A percentile compares a stretch with the other conserved stretches of the same genome.
Conservation (phyloP, 37 sponge, comb jelly and placozoan genomes). For the Spongia lamella region DNA sequence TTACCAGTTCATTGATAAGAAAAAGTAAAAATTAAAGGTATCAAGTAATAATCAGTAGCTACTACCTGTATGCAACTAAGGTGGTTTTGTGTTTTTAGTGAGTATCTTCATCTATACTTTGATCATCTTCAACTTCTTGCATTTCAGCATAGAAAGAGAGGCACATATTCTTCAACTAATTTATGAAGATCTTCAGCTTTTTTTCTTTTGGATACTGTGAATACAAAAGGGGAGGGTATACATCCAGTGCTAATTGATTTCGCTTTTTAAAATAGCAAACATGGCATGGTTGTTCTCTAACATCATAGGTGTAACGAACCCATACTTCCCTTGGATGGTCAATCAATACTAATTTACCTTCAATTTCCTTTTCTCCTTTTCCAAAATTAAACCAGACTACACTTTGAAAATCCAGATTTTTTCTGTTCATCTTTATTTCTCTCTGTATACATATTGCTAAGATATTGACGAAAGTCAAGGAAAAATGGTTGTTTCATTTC, state of each 20-base stretch:
- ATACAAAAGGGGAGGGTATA: constrained; percentile 3
- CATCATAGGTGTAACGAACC: constrained; percentile 6
- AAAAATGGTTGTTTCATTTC: constrained; percentile 35
- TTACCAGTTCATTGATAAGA: too few species aligned
- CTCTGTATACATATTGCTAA: constrained; percentile 28
- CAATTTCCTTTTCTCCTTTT: constrained; percentile 10
- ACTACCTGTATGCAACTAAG: not conserved
- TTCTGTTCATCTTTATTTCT: not conserved
- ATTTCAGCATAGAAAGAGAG: constrained; percentile 42
- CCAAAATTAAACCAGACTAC: constrained; percentile 32
- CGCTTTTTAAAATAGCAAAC: constrained; percentile 2
- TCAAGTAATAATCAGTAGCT: too few species aligned
- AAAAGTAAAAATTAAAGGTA: too few species aligned
- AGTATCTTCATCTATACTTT: constrained; percentile 14
- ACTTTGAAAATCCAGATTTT: constrained; percentile 8
- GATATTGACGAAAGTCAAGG: constrained; percentile 6
- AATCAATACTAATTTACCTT: not conserved
- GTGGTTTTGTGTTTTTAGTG: not conserved
- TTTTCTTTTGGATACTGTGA: constrained; percentile 6
- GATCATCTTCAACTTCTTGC: constrained; percentile 9
- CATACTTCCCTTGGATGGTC: constrained; percentile 26
- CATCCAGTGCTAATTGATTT: not conserved
- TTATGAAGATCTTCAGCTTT: constrained; percentile 16
- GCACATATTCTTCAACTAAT: constrained; percentile 8
- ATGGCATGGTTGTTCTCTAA: not conserved